Evolutionary conservation across 2,797 vertebrate genomes (phyloP), one percentile per base, ranked within the genome.

Genomic region (Pantherophis alleghaniensis): DNA sequence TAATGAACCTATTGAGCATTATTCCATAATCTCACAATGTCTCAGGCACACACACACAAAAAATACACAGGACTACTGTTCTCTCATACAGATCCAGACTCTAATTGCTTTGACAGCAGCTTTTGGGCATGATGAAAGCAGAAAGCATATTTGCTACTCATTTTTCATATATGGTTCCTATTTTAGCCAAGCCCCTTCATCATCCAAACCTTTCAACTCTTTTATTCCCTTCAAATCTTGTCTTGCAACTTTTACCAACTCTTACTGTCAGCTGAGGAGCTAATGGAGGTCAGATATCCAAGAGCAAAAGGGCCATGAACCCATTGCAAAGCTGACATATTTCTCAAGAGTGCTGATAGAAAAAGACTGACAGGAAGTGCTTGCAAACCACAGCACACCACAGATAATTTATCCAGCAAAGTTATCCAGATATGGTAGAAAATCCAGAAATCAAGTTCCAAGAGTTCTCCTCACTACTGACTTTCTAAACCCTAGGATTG

Each of bases 221-320:
- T 56, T 66, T 83, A 28, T 92, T 83, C 87, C 60, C n/a, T 63
- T 90, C 59, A 47, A 74, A 88, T 91, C 37, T 83, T 83, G 66
- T 59, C 32, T 88, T 60, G 10, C 11, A n/a, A n/a, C 16, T 14
- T 37, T 87, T 83, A 42, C 57, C 74, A 86, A 57, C 47, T 57
- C 7, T 69, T 61, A 57, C 20, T 24, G 28, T 51, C 26, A 90
- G 60, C 53, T 83, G 42, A 3, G 24, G 26, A 88, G 26, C 51
- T 47, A 88, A 91, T 57, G 24, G 47, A 47, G 86, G 57, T 91
- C 66, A 83, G 55, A 57, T 86, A 63, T 28, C 56, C 91, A 87
- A 53, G 74, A 24, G 47, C 55, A 87, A 59, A 47, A 37, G n/a
- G 10, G n/a, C 9, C 6, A 32, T 86, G 51, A 63, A 60, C 57